These are phyloP conservation scores for Brenthis daphne DNA, from an alignment of 2,888 invertebrate genomes.

Conservation along the genomic window DNA sequence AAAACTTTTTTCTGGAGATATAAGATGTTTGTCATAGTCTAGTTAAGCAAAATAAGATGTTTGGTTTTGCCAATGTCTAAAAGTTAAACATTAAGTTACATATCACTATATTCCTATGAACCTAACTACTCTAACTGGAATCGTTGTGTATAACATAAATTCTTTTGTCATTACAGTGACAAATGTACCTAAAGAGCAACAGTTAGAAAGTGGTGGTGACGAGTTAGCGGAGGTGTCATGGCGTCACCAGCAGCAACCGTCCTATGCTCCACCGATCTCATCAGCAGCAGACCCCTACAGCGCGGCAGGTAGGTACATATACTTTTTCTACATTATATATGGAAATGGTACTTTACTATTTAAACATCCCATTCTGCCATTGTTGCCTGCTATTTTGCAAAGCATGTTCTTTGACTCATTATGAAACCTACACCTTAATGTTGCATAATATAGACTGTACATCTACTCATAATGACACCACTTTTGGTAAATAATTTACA, in stretches of 20 bases:
- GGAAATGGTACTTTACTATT: conserved; percentile 1
- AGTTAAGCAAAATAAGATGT: too few relatives aligned
- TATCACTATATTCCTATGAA: too few relatives aligned
- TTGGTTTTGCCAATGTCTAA: too few relatives aligned
- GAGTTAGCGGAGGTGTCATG: conserved; percentile 90
- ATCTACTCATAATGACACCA: too few relatives aligned
- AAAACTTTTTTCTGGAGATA: too few relatives aligned
- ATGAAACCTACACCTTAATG: too few relatives aligned
- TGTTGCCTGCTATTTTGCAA: not conserved
- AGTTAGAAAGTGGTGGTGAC: conserved; percentile 87
- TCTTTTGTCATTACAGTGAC: conserved; percentile 77
- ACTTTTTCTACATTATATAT: conserved; percentile 9
- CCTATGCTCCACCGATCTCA: conserved; percentile 84
- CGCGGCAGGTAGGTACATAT: conserved; percentile 81
- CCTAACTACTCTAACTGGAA: too few relatives aligned
- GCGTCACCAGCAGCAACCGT: conserved; percentile 86
- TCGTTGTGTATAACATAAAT: not conserved
- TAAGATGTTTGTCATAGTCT: too few relatives aligned
- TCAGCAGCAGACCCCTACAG: conserved; percentile 88
- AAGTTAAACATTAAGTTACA: too few relatives aligned
- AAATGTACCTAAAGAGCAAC: conserved; percentile 89
- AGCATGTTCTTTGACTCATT: too few relatives aligned
- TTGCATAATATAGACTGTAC: too few relatives aligned
- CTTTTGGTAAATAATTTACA: too few relatives aligned
- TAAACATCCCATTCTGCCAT: not conserved